Base-by-base conservation (phyloP, 2,797 vertebrate species). In the Anguilla obscura region DNA sequence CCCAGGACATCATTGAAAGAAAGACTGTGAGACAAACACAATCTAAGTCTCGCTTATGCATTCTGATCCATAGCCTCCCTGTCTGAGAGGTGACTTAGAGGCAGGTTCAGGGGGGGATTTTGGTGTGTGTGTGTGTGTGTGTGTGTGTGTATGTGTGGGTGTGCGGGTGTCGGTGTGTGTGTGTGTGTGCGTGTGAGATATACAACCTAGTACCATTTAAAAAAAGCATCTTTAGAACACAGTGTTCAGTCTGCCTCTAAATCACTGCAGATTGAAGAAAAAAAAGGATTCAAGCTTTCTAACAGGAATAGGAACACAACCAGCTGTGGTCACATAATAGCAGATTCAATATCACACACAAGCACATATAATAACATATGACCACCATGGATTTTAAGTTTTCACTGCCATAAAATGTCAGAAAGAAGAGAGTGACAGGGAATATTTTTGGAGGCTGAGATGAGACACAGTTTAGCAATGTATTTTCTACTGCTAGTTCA, bases 181-280 rank as follows among this genome's bases (percentile, higher is more conserved):
- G 85, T 87, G 87, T 27, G 45, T 91, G 86, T 87, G 86, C 12
- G 21, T 60, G 89, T 16, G 88, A 80, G 88, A 5, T 89, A 89
- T 89, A 89, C 16, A n/a, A n/a, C 71, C 10, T 3, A 40, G 74
- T 30, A 6, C 79, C n/a, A 60, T 60, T 21, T 8, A 7, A 9
- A 40, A 45, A 79, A 21, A 79, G 16, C 0, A 36, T 69, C 74
- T n/a, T 82, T 6, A 82, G 45, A 50, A 82, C 45, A 82, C 21
- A 45, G 79, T 82, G 79, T 48, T 82, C 79, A 82, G 40, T 50
- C 45, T 48, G 45, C 40, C 21, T n/a, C 79, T 50, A 50, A 82
- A 82, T 82, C 79, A 50, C 21, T 12, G 79, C 45, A 82, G 40
- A 48, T 82, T 24, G 5, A 82, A 48, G 24, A 24, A 82, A 82